These are phyloP conservation scores for Dicyrtoma fusca DNA, from an alignment of 2,888 invertebrate species.

Conservation along the genomic window DNA sequence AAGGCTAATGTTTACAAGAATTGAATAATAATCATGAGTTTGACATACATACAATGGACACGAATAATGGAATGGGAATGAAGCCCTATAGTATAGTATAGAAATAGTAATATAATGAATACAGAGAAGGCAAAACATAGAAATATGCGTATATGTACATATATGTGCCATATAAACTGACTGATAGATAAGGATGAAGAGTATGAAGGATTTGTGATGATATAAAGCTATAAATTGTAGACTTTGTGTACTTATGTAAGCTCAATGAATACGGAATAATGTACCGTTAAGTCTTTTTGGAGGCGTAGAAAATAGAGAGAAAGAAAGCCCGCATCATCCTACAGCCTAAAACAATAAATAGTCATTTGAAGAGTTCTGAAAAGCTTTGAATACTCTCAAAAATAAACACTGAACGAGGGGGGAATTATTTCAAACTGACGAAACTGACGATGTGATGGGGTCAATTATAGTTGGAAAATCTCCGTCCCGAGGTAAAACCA, in stretches of 20 bases:
- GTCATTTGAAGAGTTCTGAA: slow-evolving; percentile 29
- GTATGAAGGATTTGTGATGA: slow-evolving; percentile 10
- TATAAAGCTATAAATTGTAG: not conserved
- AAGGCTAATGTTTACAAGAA: too few species aligned
- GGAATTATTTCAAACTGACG: slow-evolving; percentile 42
- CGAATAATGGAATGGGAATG: too few species aligned
- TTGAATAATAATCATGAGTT: too few species aligned
- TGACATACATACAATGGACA: too few species aligned
- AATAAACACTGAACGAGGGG: slow-evolving; percentile 38
- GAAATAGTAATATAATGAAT: too few species aligned
- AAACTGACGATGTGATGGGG: slow-evolving; percentile 48
- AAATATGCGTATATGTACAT: too few species aligned
- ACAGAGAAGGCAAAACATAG: not conserved
- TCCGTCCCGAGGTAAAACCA: slow-evolving; percentile 21
- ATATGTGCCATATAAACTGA: too few species aligned
- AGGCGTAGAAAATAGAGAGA: not conserved
- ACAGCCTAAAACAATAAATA: slow-evolving; percentile 37
- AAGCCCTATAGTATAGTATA: too few species aligned
- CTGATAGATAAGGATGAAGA: not conserved
- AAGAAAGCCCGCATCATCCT: slow-evolving; percentile 24
- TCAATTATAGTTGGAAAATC: slow-evolving; percentile 37
- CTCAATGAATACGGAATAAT: not conserved
- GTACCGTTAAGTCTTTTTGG: slow-evolving; percentile 9
- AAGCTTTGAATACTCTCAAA: slow-evolving; percentile 32
- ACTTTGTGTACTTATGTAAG: too few species aligned